A percentile compares a stretch with the other conserved stretches of the same genome.
Conservation (phyloP, 2,888 invertebrate species). For the Hypselothyrea guttata region DNA sequence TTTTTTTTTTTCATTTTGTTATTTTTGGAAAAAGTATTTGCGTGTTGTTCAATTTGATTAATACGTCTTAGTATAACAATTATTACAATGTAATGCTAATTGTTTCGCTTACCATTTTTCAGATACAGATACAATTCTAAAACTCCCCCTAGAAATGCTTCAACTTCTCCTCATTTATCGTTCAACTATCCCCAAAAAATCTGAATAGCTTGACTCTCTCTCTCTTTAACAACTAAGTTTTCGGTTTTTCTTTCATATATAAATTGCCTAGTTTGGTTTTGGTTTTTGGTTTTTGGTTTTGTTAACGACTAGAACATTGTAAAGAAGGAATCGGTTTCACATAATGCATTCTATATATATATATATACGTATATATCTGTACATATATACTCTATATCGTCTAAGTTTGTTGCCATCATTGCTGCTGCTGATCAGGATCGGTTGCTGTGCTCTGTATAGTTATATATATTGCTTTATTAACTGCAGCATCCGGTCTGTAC, state of each 20-base stretch:
- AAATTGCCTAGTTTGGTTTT: conserved; percentile 49
- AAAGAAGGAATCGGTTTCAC: conserved; percentile 73
- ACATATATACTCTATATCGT: conserved; percentile 31
- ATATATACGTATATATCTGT: conserved; percentile 8
- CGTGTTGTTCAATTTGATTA: conserved; percentile 63
- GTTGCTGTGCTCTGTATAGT: conserved; percentile 39
- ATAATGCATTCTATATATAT: conserved; percentile 46
- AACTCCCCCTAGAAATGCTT: conserved; percentile 16
- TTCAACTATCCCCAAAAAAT: neutral
- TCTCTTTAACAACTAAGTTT: conserved; percentile 54
- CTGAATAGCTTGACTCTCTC: conserved; percentile 2
- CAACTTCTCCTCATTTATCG: conserved; percentile 1
- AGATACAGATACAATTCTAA: conserved; percentile 6
- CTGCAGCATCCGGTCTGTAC: neutral
- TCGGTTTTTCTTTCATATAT: conserved; percentile 27
- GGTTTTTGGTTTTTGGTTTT: conserved; percentile 27
- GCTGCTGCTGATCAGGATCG: neutral
- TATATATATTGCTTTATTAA: conserved; percentile 67
- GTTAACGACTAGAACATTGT: conserved; percentile 75
- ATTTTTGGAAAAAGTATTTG: conserved; percentile 69
- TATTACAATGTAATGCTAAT: conserved; percentile 62
- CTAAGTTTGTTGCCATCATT: conserved; percentile 33
- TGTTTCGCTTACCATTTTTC: conserved; percentile 45
- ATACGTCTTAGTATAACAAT: conserved; percentile 67
- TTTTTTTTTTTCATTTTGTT: conserved; percentile 12